Percentiles rank a stretch among this genome's conserved stretches.
Evolutionary conservation across 2,113 vertebrate genomes (phyloP).

Genomic region (Chauna torquata): DNA sequence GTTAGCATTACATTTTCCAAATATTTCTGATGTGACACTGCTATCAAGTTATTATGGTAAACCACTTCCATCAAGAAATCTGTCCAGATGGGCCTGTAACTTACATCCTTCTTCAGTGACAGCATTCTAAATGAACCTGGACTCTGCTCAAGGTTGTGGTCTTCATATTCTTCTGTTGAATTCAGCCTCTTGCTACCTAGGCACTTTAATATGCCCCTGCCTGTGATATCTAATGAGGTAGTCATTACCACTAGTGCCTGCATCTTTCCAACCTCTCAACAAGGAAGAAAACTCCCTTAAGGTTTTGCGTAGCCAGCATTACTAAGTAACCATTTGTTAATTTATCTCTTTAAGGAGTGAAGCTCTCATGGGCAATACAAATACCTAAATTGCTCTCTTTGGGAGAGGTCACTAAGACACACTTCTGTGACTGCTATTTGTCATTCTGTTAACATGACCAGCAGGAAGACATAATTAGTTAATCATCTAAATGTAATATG

Average conservation of each 20-base stretch:
- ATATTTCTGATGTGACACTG: not conserved
- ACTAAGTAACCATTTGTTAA: not conserved
- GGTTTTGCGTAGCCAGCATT: not conserved
- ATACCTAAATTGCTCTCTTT: not conserved
- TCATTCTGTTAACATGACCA: not conserved
- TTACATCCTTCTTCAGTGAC: not conserved
- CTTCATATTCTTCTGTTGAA: not conserved
- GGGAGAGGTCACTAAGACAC: not conserved
- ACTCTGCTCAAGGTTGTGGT: not conserved
- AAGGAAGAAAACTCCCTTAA: not conserved
- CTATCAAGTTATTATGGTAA: not conserved
- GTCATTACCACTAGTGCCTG: not conserved
- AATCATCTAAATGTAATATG: not conserved
- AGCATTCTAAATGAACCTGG: not conserved
- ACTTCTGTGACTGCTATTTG: not conserved
- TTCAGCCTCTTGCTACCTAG: not conserved
- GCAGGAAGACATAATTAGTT: not conserved
- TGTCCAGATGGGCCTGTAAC: not conserved
- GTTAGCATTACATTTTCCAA: not conserved
- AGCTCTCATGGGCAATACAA: not conserved
- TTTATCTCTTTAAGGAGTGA: not conserved
- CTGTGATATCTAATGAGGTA: not conserved
- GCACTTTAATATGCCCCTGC: not conserved
- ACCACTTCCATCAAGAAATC: constrained; percentile 21
- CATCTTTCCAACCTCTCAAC: not conserved